A percentile compares a stretch with the other conserved stretches of the same genome.
phyloP scores from a whole-genome alignment of 2,113 vertebrate species.

The Rafetus swinhoei region DNA sequence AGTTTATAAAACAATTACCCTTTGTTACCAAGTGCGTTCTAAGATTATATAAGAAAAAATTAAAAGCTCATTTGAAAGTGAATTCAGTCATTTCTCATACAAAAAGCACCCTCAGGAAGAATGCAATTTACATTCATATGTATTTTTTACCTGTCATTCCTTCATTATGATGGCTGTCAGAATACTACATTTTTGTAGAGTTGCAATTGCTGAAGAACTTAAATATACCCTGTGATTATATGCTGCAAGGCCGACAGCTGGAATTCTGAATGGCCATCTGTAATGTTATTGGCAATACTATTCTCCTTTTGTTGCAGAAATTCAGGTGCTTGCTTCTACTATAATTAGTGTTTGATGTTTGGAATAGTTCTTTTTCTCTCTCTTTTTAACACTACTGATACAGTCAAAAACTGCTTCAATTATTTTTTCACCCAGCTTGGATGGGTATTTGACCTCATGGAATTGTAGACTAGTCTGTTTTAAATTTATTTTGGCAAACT shows the following conservation, averaged over 20 bases:
- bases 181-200: constrained; percentile 60
- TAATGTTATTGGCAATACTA: background rate
- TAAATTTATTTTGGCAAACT: background rate
- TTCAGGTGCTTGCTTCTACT: constrained; percentile 53
- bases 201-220: constrained; percentile 63
- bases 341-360: constrained; percentile 66
- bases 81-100: constrained; percentile 53
- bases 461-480: constrained; percentile 48
- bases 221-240: constrained; percentile 67
- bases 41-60: background rate
- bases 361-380: background rate
- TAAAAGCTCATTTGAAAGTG: background rate
- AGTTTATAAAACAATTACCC: constrained; percentile 41
- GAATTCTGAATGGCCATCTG: constrained; percentile 44
- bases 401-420: constrained; percentile 41
- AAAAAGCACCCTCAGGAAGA: constrained; percentile 47
- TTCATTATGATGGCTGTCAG: constrained; percentile 60
- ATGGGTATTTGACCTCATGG: constrained; percentile 1
- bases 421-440: constrained; percentile 52
- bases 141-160: constrained; percentile 66
- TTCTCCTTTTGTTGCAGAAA: constrained; percentile 58
- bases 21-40: constrained; percentile 28
- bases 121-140: constrained; percentile 46
- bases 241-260: constrained; percentile 38
- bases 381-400: constrained; percentile 30